phyloP scores from a whole-genome alignment of 2,797 vertebrate species.

The Chanos chanos region DNA sequence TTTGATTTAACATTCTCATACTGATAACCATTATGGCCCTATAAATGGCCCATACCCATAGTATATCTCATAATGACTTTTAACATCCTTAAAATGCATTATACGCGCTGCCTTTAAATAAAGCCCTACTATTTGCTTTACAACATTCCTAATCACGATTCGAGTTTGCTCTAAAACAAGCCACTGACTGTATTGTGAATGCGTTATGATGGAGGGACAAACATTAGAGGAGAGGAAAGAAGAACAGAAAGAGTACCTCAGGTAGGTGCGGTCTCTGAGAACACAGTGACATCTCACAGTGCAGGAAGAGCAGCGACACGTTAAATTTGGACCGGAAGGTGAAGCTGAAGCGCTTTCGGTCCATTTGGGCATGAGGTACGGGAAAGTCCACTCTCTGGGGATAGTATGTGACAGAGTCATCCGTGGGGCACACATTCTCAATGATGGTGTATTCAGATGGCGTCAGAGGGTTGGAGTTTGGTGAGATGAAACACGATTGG shows the following conservation, averaged over 20 bases:
- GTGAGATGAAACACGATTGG: conserved; percentile 85
- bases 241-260: conserved; percentile 63
- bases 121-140: no score
- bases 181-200: no score
- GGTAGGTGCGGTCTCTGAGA: conserved; percentile 69
- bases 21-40: no score
- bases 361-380: conserved; percentile 56
- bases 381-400: conserved; percentile 63
- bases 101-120: no score
- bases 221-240: neutral
- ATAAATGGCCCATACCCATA: no score
- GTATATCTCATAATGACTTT: no score
- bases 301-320: conserved; percentile 81
- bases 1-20: no score
- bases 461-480: conserved; percentile 70
- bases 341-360: conserved; percentile 88
- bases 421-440: conserved; percentile 90
- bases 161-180: no score
- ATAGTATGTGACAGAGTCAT: conserved; percentile 82
- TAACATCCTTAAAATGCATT: no score
- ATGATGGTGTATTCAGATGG: conserved; percentile 82
- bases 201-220: neutral
- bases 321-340: conserved; percentile 83
- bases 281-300: conserved; percentile 89
- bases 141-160: no score